Base-by-base conservation (phyloP, 2,113 vertebrate genomes). In the Brachirus orientalis region DNA sequence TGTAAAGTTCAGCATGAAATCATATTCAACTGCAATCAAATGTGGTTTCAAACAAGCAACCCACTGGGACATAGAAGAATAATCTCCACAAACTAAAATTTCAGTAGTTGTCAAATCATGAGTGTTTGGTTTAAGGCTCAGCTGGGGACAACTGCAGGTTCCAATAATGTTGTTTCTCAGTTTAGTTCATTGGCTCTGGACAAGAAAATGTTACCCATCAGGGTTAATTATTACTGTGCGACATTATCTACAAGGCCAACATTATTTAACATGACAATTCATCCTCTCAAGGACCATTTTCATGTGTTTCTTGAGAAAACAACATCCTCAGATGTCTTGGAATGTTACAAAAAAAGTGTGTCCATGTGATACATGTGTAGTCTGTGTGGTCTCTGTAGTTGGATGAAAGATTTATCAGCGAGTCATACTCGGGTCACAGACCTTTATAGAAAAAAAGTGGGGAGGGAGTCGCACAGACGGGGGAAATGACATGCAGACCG, bases 21-120 rank as follows among this genome's bases (percentile, higher is more conserved):
- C 43, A 55, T 71, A 76, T 82, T 63, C 43, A 63, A 65, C 71
- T 45, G 33, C 11, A 43, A 55, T 69, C 66, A 74, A 77, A 80
- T 87, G 73, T n/a, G n/a, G n/a, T 82, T 80, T 82, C 56, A 80
- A 66, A 75, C 58, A 47, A 56, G 67, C 67, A 63, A 52, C 57
- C 62, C 54, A 60, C 41, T 63, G 53, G 38, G 68, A 57, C 41
- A 60, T 40, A 22, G 69, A 40, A 60, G 65, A 51, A 46, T 71
- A 79, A 79, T 76, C 45, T 45, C 44, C 61, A 58, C 18, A 47
- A 69, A 58, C 36, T 20, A 65, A 66, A 61, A 63, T n/a, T n/a
- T n/a, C n/a, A n/a, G n/a, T n/a, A n/a, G n/a, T n/a, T n/a, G n/a
- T n/a, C 1, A 4, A 56, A 72, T 69, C 74, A n/a, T 78, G 28